Conservation (phyloP, 2,797 vertebrate species). For the Sebastes paucispinis region DNA sequence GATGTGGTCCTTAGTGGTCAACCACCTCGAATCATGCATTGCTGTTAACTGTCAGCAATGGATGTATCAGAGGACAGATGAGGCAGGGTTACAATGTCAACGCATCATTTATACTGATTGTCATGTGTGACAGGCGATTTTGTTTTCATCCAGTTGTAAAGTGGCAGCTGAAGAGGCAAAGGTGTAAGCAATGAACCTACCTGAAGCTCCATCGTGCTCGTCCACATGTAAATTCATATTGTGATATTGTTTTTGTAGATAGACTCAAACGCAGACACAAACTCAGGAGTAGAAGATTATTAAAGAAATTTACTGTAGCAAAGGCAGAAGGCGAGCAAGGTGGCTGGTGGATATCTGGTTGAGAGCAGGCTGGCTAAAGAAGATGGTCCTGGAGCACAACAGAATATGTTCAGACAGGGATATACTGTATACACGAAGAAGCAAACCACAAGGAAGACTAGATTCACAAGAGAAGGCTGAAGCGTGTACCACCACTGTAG, state of each 20-base stretch:
- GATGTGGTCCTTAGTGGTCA: background rate
- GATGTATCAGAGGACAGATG: background rate
- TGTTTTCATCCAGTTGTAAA: background rate
- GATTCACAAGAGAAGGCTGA: background rate
- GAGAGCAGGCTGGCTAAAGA: background rate
- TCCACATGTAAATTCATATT: background rate
- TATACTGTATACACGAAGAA: background rate
- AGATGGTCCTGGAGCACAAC: background rate
- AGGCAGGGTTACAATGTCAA: background rate
- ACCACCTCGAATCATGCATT: background rate
- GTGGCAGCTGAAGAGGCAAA: background rate
- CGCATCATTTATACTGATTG: background rate
- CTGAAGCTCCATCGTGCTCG: background rate
- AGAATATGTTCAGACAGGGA: background rate
- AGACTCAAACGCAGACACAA: background rate
- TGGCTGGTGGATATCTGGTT: background rate
- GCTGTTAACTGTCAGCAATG: background rate
- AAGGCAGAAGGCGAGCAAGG: background rate
- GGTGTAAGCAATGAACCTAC: background rate
- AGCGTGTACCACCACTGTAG: background rate
- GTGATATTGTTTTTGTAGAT: background rate
- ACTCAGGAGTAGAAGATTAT: background rate
- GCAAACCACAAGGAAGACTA: background rate
- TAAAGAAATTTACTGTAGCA: background rate
- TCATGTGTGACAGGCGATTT: background rate